Conservation (phyloP, 2,888 invertebrate species). For the Troides helena region DNA sequence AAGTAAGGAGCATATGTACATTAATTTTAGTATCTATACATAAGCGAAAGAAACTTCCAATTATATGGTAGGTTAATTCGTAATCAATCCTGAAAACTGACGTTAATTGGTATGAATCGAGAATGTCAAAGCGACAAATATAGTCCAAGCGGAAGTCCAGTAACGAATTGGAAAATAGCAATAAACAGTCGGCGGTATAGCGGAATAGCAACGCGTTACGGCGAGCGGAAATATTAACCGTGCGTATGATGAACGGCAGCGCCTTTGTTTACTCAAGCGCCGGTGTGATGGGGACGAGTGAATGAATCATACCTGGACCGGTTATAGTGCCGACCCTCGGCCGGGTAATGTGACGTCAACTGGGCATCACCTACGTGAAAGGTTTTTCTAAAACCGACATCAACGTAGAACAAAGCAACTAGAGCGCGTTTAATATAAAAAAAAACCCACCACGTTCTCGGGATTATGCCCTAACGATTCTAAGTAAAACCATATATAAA, state of each 20-base stretch:
- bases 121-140: constrained; percentile 42
- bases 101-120: constrained; percentile 32
- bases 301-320: constrained; percentile 35
- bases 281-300: constrained; percentile 35
- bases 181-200: constrained; percentile 44
- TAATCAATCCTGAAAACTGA: constrained; percentile 32
- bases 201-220: constrained; percentile 47
- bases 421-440: not conserved
- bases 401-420: too few relatives aligned
- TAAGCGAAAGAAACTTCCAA: constrained; percentile 4
- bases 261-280: constrained; percentile 50
- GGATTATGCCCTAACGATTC: not conserved
- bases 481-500: not conserved
- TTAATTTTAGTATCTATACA: constrained; percentile 11
- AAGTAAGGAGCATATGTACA: not conserved
- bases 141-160: constrained; percentile 43
- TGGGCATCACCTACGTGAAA: not conserved
- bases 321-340: constrained; percentile 32
- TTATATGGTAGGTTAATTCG: constrained; percentile 12
- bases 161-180: constrained; percentile 54
- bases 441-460: too few relatives aligned
- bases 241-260: constrained; percentile 48
- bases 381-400: too few relatives aligned
- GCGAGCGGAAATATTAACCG: constrained; percentile 61
- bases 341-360: constrained; percentile 20